Conservation (phyloP, 2,113 vertebrate genomes). For the Naja naja region DNA sequence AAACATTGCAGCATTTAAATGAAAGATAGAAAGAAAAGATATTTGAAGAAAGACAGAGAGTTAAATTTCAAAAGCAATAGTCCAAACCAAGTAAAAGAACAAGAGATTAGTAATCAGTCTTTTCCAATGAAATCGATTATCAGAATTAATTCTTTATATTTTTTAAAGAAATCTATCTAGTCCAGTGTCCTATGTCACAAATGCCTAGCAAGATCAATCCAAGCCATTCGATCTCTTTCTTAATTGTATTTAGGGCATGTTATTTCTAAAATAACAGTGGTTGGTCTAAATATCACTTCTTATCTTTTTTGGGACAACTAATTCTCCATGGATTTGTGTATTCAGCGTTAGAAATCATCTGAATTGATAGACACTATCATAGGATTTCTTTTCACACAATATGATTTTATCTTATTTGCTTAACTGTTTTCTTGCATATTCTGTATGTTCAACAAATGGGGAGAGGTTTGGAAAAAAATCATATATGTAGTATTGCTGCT, state of each 20-base stretch:
- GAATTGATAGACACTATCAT: neutral
- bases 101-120: neutral
- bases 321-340: neutral
- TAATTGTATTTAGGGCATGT: neutral
- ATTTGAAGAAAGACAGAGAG: neutral
- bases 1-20: constrained; percentile 7
- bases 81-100: neutral
- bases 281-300: neutral
- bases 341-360: neutral
- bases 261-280: neutral
- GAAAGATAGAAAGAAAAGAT: neutral
- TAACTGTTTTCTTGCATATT: neutral
- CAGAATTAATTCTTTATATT: neutral
- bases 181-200: neutral
- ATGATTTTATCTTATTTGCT: neutral
- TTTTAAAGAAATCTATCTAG: neutral
- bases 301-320: neutral
- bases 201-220: neutral
- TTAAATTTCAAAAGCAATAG: neutral
- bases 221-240: neutral
- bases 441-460: neutral
- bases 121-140: neutral
- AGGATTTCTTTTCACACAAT: neutral
- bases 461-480: neutral
- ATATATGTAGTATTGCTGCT: neutral